These are phyloP conservation scores for Ciona savignyi DNA, from an alignment of 23 tunicate genomes.

Conservation along the genomic window DNA sequence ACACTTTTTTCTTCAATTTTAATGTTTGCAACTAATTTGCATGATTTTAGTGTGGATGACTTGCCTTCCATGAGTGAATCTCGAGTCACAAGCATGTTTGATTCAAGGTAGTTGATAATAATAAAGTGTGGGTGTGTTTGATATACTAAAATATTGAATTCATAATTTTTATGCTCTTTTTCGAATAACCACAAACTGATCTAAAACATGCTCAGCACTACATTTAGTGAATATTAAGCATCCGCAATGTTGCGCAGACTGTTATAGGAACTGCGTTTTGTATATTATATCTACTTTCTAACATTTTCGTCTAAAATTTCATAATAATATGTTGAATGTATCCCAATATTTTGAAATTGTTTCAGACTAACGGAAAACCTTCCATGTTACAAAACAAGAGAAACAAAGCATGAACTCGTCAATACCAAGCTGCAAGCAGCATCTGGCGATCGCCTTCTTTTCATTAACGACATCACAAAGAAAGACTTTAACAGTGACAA, in stretches of 20 bases:
- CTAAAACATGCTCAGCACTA: no score
- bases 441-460: slow-evolving; percentile 6
- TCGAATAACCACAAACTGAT: no score
- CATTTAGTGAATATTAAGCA: no score
- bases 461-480: slow-evolving; percentile 5
- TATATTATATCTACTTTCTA: no score
- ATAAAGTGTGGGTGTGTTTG: no score
- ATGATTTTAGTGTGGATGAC: slow-evolving; percentile 18
- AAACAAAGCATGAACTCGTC: neutral
- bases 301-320: no score
- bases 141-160: no score
- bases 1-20: neutral
- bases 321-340: no score
- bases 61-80: neutral
- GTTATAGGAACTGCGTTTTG: no score
- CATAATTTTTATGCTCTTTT: no score
- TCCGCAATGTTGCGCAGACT: no score
- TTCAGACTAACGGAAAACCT: neutral
- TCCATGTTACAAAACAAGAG: neutral
- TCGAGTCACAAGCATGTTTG: neutral
- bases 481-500: neutral
- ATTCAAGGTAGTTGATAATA: neutral
- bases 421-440: neutral
- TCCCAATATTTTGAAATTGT: no score
- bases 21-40: slow-evolving; percentile 9